Conservation (phyloP, 1,140 invertebrate genomes). For the Penaeus japonicus region DNA sequence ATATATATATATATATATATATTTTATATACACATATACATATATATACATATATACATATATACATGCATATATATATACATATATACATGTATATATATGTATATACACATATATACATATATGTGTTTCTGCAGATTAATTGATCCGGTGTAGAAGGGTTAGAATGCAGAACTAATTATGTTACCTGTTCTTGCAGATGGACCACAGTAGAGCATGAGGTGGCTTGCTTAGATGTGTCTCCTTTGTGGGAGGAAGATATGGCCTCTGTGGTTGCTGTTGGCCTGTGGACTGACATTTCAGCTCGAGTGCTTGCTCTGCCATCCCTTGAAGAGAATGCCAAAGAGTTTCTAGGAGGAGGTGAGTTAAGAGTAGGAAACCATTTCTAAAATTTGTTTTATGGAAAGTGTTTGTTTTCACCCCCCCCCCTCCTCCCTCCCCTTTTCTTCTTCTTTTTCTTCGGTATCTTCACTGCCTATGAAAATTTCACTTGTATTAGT, state of each 20-base stretch:
- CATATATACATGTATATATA: too few species aligned
- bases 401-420: too few species aligned
- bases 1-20: too few species aligned
- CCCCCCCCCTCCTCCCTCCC: neutral
- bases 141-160: slow-evolving; percentile 67
- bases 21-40: too few species aligned
- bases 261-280: slow-evolving; percentile 84
- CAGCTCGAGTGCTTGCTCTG: slow-evolving; percentile 82
- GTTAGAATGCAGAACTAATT: slow-evolving; percentile 58
- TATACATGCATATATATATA: too few species aligned
- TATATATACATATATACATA: too few species aligned
- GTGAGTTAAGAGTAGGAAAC: slow-evolving; percentile 63
- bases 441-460: neutral
- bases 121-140: too few species aligned
- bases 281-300: slow-evolving; percentile 97
- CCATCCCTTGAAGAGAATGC: slow-evolving; percentile 81
- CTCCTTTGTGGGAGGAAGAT: slow-evolving; percentile 72
- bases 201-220: slow-evolving; percentile 84
- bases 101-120: too few species aligned
- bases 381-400: too few species aligned
- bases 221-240: slow-evolving; percentile 95
- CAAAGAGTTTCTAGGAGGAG: slow-evolving; percentile 86
- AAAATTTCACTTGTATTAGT: too few species aligned
- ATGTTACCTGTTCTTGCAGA: slow-evolving; percentile 62
- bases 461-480: too few species aligned